phyloP scores from a whole-genome alignment of 2,113 vertebrate species.

The Clinocottus analis region DNA sequence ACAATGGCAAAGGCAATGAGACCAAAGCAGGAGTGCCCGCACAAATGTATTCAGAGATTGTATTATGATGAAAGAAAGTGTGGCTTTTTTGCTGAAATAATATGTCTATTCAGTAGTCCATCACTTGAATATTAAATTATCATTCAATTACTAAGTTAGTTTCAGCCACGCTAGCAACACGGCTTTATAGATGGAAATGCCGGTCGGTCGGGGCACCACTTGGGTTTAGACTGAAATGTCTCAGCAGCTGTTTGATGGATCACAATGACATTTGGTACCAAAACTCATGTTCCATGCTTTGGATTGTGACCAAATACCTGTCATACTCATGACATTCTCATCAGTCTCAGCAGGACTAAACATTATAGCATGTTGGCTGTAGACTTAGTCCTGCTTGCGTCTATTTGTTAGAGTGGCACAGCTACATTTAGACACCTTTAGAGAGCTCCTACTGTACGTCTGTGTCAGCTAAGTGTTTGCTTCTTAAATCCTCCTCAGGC shows the following conservation, averaged over 20 bases:
- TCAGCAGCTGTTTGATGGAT: neutral
- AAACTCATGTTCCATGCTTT: neutral
- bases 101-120: neutral
- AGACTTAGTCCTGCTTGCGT: neutral
- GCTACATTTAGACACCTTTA: neutral
- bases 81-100: neutral
- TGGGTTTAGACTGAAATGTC: neutral
- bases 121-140: constrained; percentile 9
- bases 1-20: constrained; percentile 27
- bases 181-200: neutral
- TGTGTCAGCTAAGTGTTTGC: constrained; percentile 6
- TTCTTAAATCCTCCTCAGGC: constrained; percentile 3
- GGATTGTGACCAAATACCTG: neutral
- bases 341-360: neutral
- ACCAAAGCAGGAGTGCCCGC: constrained; percentile 4
- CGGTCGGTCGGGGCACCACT: neutral
- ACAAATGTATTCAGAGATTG: constrained; percentile 17
- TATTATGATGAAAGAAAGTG: constrained; percentile 7
- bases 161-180: neutral
- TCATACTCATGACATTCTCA: neutral
- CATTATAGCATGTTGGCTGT: neutral
- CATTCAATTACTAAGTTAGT: neutral
- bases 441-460: neutral
- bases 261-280: neutral
- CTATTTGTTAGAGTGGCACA: neutral